Evolutionary conservation across 2,888 invertebrate genomes (phyloP).

Genomic region (Drosophila leonis): DNA sequence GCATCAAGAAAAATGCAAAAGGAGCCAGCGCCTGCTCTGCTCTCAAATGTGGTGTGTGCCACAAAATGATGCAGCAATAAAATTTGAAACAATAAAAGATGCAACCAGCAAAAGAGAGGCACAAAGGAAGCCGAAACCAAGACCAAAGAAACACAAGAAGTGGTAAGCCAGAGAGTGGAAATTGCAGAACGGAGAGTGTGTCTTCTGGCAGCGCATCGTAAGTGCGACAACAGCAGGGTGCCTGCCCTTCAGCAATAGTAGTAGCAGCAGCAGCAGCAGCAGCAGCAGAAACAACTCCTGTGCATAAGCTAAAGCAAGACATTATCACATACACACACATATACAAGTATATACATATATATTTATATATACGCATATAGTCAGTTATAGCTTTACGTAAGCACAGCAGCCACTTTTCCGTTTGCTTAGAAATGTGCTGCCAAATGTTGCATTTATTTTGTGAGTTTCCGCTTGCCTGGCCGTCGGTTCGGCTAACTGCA

Average conservation of each 20-base stretch:
- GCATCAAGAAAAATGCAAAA: constrained; percentile 75
- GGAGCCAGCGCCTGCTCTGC: constrained; percentile 34
- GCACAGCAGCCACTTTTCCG: constrained; percentile 72
- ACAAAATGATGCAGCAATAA: constrained; percentile 81
- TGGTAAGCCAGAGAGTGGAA: constrained; percentile 65
- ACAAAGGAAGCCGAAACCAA: constrained; percentile 7
- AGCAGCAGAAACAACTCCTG: constrained; percentile 35
- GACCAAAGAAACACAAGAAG: constrained; percentile 24
- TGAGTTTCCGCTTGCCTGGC: constrained; percentile 70
- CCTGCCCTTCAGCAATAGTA: constrained; percentile 27
- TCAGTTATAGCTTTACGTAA: constrained; percentile 15
- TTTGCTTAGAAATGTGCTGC: constrained; percentile 73
- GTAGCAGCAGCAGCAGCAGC: constrained; percentile 14
- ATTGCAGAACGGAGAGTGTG: constrained; percentile 54
- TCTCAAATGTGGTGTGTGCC: constrained; percentile 39
- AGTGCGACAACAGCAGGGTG: constrained; percentile 59
- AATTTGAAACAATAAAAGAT: constrained; percentile 79
- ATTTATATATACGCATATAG: not conserved
- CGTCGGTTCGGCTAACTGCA: constrained; percentile 29
- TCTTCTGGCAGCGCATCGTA: constrained; percentile 26
- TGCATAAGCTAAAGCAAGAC: constrained; percentile 48
- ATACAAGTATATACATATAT: constrained; percentile 22
- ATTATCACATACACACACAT: constrained; percentile 43
- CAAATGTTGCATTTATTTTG: constrained; percentile 83
- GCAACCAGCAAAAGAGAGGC: constrained; percentile 44